Evolutionary conservation across 2,888 invertebrate genomes (phyloP).

Genomic region (Fissipunctia ypsillon): DNA sequence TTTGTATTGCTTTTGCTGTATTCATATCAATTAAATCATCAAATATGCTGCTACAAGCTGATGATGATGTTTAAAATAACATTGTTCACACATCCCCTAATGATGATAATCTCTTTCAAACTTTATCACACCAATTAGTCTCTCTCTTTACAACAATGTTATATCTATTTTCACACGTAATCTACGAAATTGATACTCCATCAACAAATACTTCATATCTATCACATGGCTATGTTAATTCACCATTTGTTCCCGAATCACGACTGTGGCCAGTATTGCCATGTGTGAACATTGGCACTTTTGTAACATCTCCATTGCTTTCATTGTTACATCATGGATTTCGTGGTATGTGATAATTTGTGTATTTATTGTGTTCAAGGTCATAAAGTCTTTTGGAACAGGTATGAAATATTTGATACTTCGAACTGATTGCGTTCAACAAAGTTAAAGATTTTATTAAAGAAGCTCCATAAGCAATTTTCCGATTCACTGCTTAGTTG

Average conservation of each 20-base stretch:
- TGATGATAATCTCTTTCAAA: neutral
- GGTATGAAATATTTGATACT: slow-evolving; percentile 17
- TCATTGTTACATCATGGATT: slow-evolving; percentile 58
- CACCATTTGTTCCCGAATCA: slow-evolving; percentile 50
- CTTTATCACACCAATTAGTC: neutral
- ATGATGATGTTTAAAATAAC: neutral
- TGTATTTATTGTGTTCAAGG: slow-evolving; percentile 36
- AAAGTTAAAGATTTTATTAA: neutral
- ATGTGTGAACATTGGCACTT: slow-evolving; percentile 57
- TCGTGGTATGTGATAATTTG: slow-evolving; percentile 63
- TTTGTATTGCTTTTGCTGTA: neutral
- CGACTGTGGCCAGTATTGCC: slow-evolving; percentile 29
- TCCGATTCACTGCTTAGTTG: neutral
- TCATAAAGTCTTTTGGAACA: slow-evolving; percentile 30
- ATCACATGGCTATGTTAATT: slow-evolving; percentile 58
- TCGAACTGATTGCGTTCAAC: slow-evolving; percentile 3
- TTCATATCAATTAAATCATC: neutral
- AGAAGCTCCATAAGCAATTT: neutral
- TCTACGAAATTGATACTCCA: slow-evolving; percentile 45
- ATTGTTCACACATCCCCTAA: neutral
- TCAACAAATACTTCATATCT: slow-evolving; percentile 37
- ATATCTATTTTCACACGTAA: slow-evolving; percentile 8
- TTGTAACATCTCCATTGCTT: slow-evolving; percentile 47
- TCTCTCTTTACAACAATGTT: neutral
- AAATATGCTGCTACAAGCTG: neutral